Base-by-base conservation (phyloP, 1,140 invertebrate species). In the Papilio dardanus region DNA sequence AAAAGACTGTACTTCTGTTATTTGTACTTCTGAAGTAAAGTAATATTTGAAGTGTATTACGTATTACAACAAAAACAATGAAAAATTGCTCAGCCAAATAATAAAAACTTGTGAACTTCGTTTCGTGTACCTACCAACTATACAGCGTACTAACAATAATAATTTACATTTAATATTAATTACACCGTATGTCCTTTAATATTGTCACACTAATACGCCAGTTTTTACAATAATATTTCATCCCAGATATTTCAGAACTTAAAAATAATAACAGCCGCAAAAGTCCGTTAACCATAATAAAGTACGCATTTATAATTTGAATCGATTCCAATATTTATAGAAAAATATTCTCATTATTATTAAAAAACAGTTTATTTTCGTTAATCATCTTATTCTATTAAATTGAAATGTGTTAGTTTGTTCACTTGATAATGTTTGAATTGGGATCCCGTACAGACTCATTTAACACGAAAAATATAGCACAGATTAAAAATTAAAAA, bases 181-280 rank as follows among this genome's bases (percentile, higher is more conserved):
- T 73, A 73, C 46, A 54, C 46, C 50, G 33, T 81, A 86, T 81
- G 76, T 79, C 84, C 82, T 86, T 84, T 83, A 83, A 91, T 92
- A 92, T 92, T 92, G 88, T 92, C 89, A 85, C 80, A 78, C 84
- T 90, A 91, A 92, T 92, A 92, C 84, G 78, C 85, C 79, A 77
- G 84, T 84, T 82, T 83, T 84, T 77, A 54, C 50, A 76, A 85
- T n/a, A n/a, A n/a, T 71, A 84, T 89, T 92, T 86, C 85, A 90
- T 90, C 90, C 87, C 89, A 92, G 90, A 91, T 89, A 90, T 88
- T 85, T 82, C 85, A 88, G 86, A 91, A 88, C 80, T 82, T 81
- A 90, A 83, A 76, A 76, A 79, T 82, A 89, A 82, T 79, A 82
- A 88, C 88, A 87, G 87, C 83, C 78, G 68, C 79, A 82, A 77